These are phyloP conservation scores for Triplophysa dalaica DNA, from an alignment of 2,113 vertebrate species.

Conservation along the genomic window DNA sequence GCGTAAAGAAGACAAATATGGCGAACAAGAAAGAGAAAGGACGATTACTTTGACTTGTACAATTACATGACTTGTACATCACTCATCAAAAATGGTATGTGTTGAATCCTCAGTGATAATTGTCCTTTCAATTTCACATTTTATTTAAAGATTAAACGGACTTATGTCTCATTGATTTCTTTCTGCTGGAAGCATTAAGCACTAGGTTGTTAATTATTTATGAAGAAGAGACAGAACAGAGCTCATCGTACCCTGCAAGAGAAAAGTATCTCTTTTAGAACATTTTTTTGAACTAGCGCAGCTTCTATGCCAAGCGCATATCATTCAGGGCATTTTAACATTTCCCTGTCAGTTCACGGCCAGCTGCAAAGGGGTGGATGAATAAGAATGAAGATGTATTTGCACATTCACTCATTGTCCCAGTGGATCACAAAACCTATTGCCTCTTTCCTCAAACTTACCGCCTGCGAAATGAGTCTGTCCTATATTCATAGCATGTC, in stretches of 20 bases:
- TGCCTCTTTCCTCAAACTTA: neutral
- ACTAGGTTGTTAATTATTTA: neutral
- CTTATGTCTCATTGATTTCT: constrained; percentile 30
- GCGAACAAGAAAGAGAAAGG: too few relatives aligned
- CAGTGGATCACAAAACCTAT: neutral
- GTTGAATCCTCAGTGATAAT: constrained; percentile 6
- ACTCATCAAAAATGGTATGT: neutral
- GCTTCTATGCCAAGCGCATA: neutral
- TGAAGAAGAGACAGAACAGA: constrained; percentile 17
- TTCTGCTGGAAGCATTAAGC: constrained; percentile 26
- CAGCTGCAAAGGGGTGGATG: neutral
- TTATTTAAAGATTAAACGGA: constrained; percentile 34
- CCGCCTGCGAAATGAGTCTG: neutral
- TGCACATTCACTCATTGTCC: constrained; percentile 18
- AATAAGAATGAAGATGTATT: neutral
- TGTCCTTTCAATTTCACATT: constrained; percentile 20
- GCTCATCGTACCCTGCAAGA: neutral
- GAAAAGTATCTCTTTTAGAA: constrained; percentile 18
- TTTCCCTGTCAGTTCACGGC: neutral
- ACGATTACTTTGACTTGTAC: too few relatives aligned
- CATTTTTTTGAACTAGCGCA: neutral
- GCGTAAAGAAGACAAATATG: neutral
- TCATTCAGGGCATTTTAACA: constrained; percentile 4
- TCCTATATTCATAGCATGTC: neutral
- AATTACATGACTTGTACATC: too few relatives aligned